phyloP scores from a whole-genome alignment of 2,113 vertebrate genomes.

The Cisticola juncidis region DNA sequence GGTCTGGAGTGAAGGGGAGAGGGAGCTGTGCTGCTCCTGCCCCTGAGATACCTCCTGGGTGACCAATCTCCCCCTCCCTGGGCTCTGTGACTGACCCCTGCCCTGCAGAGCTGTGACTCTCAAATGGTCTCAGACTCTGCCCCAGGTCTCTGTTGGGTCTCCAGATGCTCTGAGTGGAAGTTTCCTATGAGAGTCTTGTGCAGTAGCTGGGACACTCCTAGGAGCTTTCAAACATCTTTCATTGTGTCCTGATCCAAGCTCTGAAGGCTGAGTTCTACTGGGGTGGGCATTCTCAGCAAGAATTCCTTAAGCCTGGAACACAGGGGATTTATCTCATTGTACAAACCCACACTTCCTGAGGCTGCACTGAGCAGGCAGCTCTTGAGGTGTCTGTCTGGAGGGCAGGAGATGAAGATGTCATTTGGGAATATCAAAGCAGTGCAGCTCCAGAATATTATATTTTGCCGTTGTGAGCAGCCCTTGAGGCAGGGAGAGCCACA shows the following conservation, averaged over 20 bases:
- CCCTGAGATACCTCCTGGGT: not conserved
- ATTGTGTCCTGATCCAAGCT: not conserved
- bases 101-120: not conserved
- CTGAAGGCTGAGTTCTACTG: not conserved
- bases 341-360: not conserved
- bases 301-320: not conserved
- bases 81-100: rapidly evolving
- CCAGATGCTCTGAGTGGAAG: not conserved
- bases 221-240: not conserved
- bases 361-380: not conserved
- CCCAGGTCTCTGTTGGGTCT: not conserved
- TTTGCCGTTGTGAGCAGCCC: not conserved
- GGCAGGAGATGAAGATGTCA: not conserved
- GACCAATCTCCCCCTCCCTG: not conserved
- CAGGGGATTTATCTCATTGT: not conserved
- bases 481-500: not conserved
- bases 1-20: rapidly evolving
- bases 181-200: not conserved
- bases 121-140: not conserved
- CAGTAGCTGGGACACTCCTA: not conserved
- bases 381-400: not conserved
- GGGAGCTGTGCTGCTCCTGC: not conserved
- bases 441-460: not conserved
- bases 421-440: not conserved
- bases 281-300: not conserved